Base-by-base conservation (phyloP, 2,888 invertebrate species). In the Eudemis profundana region DNA sequence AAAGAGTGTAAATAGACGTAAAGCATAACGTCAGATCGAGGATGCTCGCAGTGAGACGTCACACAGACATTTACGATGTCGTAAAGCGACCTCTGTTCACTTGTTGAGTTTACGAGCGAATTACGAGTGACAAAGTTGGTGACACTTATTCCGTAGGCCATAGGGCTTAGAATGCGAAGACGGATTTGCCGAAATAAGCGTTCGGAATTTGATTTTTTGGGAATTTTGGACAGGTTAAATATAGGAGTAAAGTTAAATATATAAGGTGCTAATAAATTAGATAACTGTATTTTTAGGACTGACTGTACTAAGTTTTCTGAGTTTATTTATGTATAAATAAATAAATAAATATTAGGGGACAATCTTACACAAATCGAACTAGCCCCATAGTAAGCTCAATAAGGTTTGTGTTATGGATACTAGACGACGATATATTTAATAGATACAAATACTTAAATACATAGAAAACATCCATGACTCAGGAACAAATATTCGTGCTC, bases 71-170 rank as follows among this genome's bases (percentile, higher is more conserved):
- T 89, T 89, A 89, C 79, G 80, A 77, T 76, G 70, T 83, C 86
- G 81, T 89, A 89, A 89, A 88, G 72, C 81, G 82, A 81, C 85
- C 86, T 87, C 86, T 86, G 85, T 80, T 84, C 89, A 89, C 89
- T 89, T 89, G 89, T 89, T 89, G 89, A 88, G 83, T 85, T 84
- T 83, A 84, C 73, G 74, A 72, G 72, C 71, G 74, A 74, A 72
- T 74, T 75, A 71, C 38, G 51, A 51, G 72, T 69, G 76, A 68
- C 71, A 68, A 66, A 70, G 44, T 36, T 36, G 40, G 50, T 51
- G 69, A 72, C 69, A 70, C 75, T 76, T 75, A 71, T 74, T 70
- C 46, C 36, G 17, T 51, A 23, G 57, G 68, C 38, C 49, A 21
- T 66, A 72, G 57, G 61, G 70, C 36, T 50, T n/a, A 69, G 69